phyloP scores from a whole-genome alignment of 1,140 invertebrate genomes.

The Anadara kagoshimensis region DNA sequence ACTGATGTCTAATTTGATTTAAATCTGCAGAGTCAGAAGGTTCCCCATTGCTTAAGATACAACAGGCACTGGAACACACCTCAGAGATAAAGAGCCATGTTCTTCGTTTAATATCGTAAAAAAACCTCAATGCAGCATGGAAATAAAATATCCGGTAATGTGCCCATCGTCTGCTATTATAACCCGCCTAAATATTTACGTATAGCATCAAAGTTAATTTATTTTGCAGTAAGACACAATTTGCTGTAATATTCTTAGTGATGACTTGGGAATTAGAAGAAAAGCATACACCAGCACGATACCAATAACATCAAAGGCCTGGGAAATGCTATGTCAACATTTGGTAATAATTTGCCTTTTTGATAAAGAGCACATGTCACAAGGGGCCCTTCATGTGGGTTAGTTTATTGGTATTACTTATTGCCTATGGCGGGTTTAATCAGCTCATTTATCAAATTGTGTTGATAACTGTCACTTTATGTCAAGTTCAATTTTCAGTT shows the following conservation, averaged over 20 bases:
- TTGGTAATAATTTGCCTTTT: conserved; percentile 20
- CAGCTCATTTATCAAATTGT: conserved; percentile 34
- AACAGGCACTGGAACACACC: no score
- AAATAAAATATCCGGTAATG: no score
- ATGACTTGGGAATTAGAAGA: conserved; percentile 33
- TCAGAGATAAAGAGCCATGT: no score
- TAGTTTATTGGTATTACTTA: conserved; percentile 20
- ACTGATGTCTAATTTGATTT: no score
- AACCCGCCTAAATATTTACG: no score
- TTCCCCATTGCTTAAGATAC: no score
- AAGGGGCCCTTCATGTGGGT: not conserved
- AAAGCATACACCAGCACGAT: conserved; percentile 29
- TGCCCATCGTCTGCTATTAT: no score
- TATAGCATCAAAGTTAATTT: no score
- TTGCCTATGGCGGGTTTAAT: conserved; percentile 36
- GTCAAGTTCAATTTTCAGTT: conserved; percentile 34
- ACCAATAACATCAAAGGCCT: conserved; percentile 33
- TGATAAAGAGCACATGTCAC: conserved; percentile 29
- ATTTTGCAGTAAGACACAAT: no score
- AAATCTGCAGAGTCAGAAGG: no score
- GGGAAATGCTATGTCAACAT: conserved; percentile 26
- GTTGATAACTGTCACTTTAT: conserved; percentile 36
- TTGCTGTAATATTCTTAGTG: not conserved
- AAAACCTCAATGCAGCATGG: no score
- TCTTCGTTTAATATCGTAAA: no score